Evolutionary conservation across 2,888 invertebrate genomes (phyloP).

Genomic region (Phytoseiulus persimilis): DNA sequence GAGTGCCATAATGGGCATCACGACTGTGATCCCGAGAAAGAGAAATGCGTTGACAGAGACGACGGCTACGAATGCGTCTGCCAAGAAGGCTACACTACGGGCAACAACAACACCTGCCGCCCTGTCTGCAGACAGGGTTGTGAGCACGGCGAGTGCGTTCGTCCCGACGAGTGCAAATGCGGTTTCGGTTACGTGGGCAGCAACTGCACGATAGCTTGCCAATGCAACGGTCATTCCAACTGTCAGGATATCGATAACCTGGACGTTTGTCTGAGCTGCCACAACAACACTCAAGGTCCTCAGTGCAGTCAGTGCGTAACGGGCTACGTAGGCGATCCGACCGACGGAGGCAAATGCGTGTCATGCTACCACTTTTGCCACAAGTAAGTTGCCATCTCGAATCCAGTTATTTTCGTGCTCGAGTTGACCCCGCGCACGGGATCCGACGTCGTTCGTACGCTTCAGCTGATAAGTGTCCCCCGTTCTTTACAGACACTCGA

Average conservation of each 20-base stretch:
- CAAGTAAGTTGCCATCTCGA: conserved; percentile 56
- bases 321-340: conserved; percentile 81
- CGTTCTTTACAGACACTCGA: conserved; percentile 9
- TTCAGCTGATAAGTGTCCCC: conserved; percentile 47
- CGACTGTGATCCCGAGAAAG: conserved; percentile 73
- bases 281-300: conserved; percentile 83
- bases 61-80: conserved; percentile 78
- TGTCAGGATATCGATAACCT: conserved; percentile 77
- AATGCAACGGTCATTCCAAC: conserved; percentile 87
- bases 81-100: conserved; percentile 51
- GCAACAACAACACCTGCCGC: conserved; percentile 49
- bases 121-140: conserved; percentile 52
- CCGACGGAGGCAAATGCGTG: conserved; percentile 69
- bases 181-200: conserved; percentile 90
- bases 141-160: conserved; percentile 50
- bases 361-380: conserved; percentile 75
- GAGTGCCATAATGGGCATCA: conserved; percentile 86
- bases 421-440: too few species aligned
- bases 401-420: too few species aligned
- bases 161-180: conserved; percentile 60
- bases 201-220: conserved; percentile 85
- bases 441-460: too few species aligned
- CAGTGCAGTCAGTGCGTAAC: conserved; percentile 84
- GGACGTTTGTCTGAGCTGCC: conserved; percentile 70
- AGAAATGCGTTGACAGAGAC: conserved; percentile 73